A percentile compares a stretch with the other conserved stretches of the same genome.
phyloP scores from a whole-genome alignment of 2,113 vertebrate genomes.

The Hirundichthys speculiger region DNA sequence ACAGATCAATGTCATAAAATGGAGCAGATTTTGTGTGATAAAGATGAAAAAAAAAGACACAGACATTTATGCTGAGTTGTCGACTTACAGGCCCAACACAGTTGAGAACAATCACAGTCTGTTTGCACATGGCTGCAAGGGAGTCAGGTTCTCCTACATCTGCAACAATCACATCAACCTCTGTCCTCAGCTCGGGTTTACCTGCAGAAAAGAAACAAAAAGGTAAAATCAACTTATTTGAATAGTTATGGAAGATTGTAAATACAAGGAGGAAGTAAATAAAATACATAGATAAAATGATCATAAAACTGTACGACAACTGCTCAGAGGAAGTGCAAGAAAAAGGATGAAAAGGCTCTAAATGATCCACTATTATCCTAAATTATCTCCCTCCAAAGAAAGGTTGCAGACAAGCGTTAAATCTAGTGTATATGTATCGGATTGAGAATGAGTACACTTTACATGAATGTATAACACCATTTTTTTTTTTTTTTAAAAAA shows the following conservation, averaged over 20 bases:
- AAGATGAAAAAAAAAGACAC: background rate
- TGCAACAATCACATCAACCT: slow-evolving; percentile 89
- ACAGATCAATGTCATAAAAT: background rate
- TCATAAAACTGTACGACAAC: too few species aligned
- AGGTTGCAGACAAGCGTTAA: background rate
- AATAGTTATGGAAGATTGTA: background rate
- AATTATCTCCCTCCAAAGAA: background rate
- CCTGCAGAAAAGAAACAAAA: slow-evolving; percentile 68
- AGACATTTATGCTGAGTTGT: background rate
- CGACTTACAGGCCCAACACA: slow-evolving; percentile 96
- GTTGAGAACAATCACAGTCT: slow-evolving; percentile 89
- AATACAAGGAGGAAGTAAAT: too few species aligned
- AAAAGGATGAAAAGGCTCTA: too few species aligned
- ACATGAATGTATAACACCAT: background rate
- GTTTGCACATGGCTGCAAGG: slow-evolving; percentile 91
- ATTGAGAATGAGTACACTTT: background rate
- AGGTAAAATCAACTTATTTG: background rate
- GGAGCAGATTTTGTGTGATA: background rate
- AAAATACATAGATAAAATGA: too few species aligned
- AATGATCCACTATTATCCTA: too few species aligned
- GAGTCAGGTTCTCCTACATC: slow-evolving; percentile 87
- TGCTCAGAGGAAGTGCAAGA: too few species aligned
- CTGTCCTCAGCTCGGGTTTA: slow-evolving; percentile 84
- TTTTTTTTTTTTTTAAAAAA: too few species aligned
- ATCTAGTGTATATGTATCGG: too few species aligned